Conservation (phyloP, 2,888 invertebrate species). For the Drosophila engyochracea region DNA sequence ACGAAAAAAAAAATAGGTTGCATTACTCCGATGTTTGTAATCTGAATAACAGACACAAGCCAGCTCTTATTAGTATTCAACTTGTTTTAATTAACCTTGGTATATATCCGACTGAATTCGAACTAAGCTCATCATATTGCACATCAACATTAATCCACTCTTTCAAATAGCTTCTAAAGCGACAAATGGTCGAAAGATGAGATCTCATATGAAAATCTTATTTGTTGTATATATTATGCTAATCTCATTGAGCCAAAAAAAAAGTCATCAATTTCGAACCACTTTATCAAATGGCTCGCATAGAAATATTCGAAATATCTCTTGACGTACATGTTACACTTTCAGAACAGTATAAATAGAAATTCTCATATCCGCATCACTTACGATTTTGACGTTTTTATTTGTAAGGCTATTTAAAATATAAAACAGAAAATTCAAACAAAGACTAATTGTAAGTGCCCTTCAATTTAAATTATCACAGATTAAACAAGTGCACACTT, state of each 20-base stretch:
- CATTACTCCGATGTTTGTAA: neutral
- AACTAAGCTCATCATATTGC: neutral
- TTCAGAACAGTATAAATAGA: neutral
- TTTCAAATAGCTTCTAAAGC: neutral
- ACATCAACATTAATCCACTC: neutral
- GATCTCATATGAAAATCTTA: neutral
- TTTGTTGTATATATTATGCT: neutral
- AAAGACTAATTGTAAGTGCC: neutral
- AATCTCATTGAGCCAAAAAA: neutral
- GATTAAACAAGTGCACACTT: neutral
- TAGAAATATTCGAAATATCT: neutral
- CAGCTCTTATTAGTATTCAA: neutral
- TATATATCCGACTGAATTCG: neutral
- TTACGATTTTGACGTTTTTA: neutral
- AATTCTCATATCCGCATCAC: neutral
- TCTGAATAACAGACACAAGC: neutral
- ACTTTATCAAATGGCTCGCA: neutral
- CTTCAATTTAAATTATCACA: neutral
- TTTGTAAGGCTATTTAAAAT: neutral
- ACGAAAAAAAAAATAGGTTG: neutral
- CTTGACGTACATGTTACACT: neutral
- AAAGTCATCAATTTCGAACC: neutral
- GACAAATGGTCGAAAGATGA: neutral
- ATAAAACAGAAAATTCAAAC: neutral
- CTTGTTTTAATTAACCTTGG: neutral